Conservation (phyloP, 2,888 invertebrate genomes). For the Schrankia costaestrigalis region DNA sequence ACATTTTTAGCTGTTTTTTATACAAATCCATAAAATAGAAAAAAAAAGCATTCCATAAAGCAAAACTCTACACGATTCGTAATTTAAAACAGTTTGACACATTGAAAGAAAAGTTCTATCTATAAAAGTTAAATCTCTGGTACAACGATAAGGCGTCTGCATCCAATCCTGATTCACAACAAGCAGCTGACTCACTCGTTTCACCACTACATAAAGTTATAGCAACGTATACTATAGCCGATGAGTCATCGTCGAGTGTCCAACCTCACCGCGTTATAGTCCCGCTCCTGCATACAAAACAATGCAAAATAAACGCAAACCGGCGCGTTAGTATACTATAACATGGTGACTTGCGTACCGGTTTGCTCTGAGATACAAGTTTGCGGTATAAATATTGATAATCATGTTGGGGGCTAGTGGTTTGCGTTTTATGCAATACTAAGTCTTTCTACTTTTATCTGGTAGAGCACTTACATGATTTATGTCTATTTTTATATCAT, state of each 20-base stretch:
- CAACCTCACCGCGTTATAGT: conserved; percentile 23
- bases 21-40: too few relatives aligned
- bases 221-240: conserved; percentile 22
- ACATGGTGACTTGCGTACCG: conserved; percentile 29
- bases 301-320: conserved; percentile 35
- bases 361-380: conserved; percentile 30
- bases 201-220: conserved; percentile 20
- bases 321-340: conserved; percentile 25
- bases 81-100: too few relatives aligned
- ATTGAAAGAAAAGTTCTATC: too few relatives aligned
- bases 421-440: neutral
- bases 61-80: too few relatives aligned
- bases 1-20: too few relatives aligned
- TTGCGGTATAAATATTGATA: conserved; percentile 29
- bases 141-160: too few relatives aligned
- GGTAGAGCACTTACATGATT: too few relatives aligned
- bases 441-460: too few relatives aligned
- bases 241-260: conserved; percentile 40
- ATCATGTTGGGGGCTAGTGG: conserved; percentile 7
- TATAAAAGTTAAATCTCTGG: too few relatives aligned
- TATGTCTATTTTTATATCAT: too few relatives aligned
- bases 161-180: conserved; percentile 41
- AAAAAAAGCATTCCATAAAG: too few relatives aligned
- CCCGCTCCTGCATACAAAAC: conserved; percentile 24
- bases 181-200: conserved; percentile 39